Conservation (phyloP, 2,797 vertebrate genomes). For the Crenichthys baileyi region DNA sequence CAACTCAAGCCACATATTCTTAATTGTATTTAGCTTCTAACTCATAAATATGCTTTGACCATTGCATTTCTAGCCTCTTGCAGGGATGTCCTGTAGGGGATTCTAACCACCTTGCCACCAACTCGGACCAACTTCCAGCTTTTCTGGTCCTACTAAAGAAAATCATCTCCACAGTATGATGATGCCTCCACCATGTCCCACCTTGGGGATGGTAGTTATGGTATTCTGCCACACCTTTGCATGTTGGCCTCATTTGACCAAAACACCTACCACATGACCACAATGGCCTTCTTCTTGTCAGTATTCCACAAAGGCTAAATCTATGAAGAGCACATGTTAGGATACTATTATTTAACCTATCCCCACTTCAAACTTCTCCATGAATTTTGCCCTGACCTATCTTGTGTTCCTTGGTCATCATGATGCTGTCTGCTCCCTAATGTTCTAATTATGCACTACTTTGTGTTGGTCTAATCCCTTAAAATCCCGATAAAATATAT, state of each 20-base stretch:
- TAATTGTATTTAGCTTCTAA: not conserved
- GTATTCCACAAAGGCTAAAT: not conserved
- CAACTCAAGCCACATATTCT: not conserved
- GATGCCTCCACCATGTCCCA: not conserved
- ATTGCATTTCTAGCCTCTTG: not conserved
- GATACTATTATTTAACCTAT: not conserved
- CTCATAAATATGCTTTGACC: not conserved
- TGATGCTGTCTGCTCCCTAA: not conserved
- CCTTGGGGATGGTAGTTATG: not conserved
- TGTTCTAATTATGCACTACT: too few species aligned
- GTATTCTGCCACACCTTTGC: not conserved
- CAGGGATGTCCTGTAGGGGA: too few species aligned
- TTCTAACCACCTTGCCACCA: not conserved
- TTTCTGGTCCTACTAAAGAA: not conserved
- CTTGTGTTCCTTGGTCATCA: not conserved
- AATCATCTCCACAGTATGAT: not conserved
- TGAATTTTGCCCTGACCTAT: not conserved
- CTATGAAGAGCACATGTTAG: not conserved
- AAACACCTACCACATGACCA: too few species aligned
- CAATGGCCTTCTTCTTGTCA: not conserved
- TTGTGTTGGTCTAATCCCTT: too few species aligned
- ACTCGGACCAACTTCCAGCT: not conserved
- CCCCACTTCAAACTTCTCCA: not conserved
- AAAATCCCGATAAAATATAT: too few species aligned
- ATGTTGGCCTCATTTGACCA: too few species aligned